Percentiles rank a stretch among this genome's conserved stretches.
These are phyloP conservation scores for Chlorodrepanis virens DNA, from an alignment of 2,113 vertebrate species.

Conservation along the genomic window DNA sequence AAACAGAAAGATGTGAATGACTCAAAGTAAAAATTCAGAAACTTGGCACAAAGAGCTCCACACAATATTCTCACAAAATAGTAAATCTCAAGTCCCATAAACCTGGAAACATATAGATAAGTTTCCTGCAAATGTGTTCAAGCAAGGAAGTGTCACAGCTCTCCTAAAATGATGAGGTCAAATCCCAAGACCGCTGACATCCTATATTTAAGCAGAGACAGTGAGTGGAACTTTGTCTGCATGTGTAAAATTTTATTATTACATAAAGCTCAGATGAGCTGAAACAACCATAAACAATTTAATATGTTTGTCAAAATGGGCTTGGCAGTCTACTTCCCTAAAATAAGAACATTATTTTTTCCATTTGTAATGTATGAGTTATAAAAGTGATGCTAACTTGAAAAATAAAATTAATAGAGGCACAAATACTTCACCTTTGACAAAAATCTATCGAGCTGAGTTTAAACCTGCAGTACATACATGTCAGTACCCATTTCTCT, in stretches of 20 bases:
- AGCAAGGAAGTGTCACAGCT: background rate
- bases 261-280: background rate
- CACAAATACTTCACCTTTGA: background rate
- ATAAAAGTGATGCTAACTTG: background rate
- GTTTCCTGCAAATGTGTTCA: background rate
- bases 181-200: background rate
- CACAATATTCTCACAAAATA: background rate
- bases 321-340: background rate
- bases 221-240: background rate
- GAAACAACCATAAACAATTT: background rate
- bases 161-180: background rate
- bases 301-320: background rate
- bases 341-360: background rate
- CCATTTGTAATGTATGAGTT: background rate
- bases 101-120: background rate
- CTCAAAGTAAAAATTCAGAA: background rate
- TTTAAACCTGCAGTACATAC: background rate
- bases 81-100: background rate
- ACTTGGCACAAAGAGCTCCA: background rate
- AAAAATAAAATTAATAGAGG: background rate
- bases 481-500: background rate
- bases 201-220: background rate
- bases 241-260: background rate
- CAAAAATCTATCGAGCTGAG: background rate
- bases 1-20: background rate